Percentiles rank a stretch among this genome's conserved stretches.
phyloP scores from a whole-genome alignment of 2,113 vertebrate genomes.

The Mohoua ochrocephala region DNA sequence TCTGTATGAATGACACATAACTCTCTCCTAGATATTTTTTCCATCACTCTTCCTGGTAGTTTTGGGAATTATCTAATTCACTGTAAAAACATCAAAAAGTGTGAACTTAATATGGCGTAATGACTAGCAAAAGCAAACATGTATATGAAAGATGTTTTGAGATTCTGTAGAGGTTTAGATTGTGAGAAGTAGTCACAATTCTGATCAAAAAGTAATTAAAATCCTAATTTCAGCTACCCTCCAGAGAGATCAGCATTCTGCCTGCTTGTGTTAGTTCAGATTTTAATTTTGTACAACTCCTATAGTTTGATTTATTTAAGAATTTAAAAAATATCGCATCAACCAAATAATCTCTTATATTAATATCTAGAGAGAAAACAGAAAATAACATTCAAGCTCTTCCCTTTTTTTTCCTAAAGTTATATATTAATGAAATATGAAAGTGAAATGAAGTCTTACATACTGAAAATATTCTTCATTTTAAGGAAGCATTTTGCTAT shows the following conservation, averaged over 20 bases:
- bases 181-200: background rate
- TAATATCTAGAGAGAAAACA: background rate
- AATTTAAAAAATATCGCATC: background rate
- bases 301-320: background rate
- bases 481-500: background rate
- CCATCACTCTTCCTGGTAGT: background rate
- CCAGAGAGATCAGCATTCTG: background rate
- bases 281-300: background rate
- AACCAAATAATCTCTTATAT: background rate
- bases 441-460: background rate
- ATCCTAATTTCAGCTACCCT: background rate
- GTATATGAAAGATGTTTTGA: background rate
- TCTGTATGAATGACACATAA: background rate
- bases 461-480: background rate
- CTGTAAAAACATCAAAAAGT: background rate
- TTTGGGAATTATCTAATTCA: background rate
- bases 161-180: background rate
- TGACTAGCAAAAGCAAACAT: background rate
- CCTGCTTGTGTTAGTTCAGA: background rate
- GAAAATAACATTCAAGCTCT: background rate
- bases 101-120: background rate
- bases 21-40: background rate
- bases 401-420: background rate
- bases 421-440: background rate
- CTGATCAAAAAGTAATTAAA: constrained; percentile 26